Evolutionary conservation across 1,140 invertebrate species (phyloP).

Genomic region (Rhynchophorus ferrugineus): DNA sequence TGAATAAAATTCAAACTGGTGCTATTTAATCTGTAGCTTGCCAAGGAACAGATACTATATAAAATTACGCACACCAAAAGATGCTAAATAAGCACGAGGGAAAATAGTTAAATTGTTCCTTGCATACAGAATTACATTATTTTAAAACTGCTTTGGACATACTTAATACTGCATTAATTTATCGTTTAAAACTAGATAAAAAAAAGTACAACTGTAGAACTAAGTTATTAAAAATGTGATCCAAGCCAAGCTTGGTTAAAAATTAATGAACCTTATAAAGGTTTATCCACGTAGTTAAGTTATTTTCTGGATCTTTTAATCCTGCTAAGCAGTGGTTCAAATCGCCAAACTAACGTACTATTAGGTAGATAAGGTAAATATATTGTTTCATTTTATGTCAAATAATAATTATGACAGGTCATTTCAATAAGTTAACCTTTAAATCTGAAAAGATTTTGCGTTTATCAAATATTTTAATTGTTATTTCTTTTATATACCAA

Average conservation of each 20-base stretch:
- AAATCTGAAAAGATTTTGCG: too few relatives aligned
- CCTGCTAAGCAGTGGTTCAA: slow-evolving; percentile 32
- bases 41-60: too few relatives aligned
- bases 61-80: too few relatives aligned
- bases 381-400: slow-evolving; percentile 4
- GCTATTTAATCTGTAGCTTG: slow-evolving; percentile 1
- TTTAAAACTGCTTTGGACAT: too few relatives aligned
- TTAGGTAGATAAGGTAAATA: slow-evolving; percentile 28
- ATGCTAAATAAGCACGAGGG: too few relatives aligned
- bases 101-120: too few relatives aligned
- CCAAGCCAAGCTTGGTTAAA: slow-evolving; percentile 28
- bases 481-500: too few relatives aligned
- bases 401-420: too few relatives aligned
- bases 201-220: slow-evolving; percentile 18
- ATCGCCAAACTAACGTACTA: slow-evolving; percentile 23
- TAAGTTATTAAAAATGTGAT: slow-evolving; percentile 34
- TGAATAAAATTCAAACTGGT: slow-evolving; percentile 6
- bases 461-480: too few relatives aligned
- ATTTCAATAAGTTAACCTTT: too few relatives aligned
- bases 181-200: neutral
- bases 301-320: slow-evolving; percentile 21
- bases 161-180: neutral
- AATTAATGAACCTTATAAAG: slow-evolving; percentile 30
- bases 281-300: slow-evolving; percentile 28
- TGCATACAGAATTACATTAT: too few relatives aligned